Base-by-base conservation (phyloP, 2,797 vertebrate species). In the Brachymystax lenok region DNA sequence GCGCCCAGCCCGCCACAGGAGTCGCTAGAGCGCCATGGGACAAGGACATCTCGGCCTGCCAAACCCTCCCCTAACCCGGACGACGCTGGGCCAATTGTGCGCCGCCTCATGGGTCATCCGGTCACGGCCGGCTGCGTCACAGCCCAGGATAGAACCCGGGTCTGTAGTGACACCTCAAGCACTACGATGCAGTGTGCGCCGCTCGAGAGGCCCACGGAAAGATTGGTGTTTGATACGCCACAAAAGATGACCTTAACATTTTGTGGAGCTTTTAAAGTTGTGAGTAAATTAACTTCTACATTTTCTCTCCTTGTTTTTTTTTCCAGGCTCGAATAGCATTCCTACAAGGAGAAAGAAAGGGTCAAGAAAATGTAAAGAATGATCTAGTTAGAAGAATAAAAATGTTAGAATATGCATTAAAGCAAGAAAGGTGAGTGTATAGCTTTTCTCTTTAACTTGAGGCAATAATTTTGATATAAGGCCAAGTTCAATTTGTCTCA, bases 341-440 rank as follows among this genome's bases (percentile, higher is more conserved):
- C 94, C 95, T 99, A 81, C 98, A 99, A 95, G 98, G 98, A 33
- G 98, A 99, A 93, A 96, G 98, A 90, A 99, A 99, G 90, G 98
- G 98, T 90, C 98, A 99, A 94, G 98, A 99, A 94, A 99, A 99
- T 88, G 93, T 99, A 92, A 99, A 99, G 96, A 99, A 98, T 86
- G 98, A 99, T 92, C 95, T 99, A 94, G 98, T 99, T 85, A 95
- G 98, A 96, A 97, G 98, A 96, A 99, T 99, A 94, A 99, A 99
- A 89, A 99, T 99, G 98, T 96, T 99, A 96, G 98, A 99, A 90
- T 99, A 97, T 84, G 98, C 98, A 90, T 95, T 99, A 94, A 99
- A 99, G 91, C 98, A 99, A 93, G 98, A 99, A 94, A 95, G 98
- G 98, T 99, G 92, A 84, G 96, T 30, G 66, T 30, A 8, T 92